Base-by-base conservation (phyloP, 2,113 vertebrate genomes). In the Myrmophylax atrothorax region DNA sequence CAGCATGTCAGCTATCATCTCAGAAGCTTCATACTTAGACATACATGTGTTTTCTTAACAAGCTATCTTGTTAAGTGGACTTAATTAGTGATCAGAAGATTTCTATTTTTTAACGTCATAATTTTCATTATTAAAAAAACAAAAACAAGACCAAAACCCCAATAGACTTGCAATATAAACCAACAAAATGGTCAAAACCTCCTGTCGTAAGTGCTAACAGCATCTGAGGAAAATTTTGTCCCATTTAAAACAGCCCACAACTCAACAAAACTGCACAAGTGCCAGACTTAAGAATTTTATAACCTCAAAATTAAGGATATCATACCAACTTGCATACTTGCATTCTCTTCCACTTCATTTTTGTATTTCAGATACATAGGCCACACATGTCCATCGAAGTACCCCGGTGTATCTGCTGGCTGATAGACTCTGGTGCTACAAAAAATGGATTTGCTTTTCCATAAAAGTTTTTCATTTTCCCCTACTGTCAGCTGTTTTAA, bases 341-440 rank as follows among this genome's bases (percentile, higher is more conserved):
- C 64, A 64, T 93, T 90, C 46, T 91, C 89, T 93, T 99, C 98
- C 96, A 99, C 96, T 96, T 98, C 98, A 72, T 66, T 92, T 76
- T 97, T 98, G 89, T 99, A 98, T 94, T 98, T 99, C 64, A 99
- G 94, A 95, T 99, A 99, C 99, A 99, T 99, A 73, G 99, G 99
- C 99, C 99, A 99, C 91, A 99, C 99, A 0, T 99, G 97, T 95
- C 98, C 98, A 40, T 99, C 99, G 73, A 99, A 99, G 91, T 99
- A 99, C 16, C 98, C 99, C 0, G 98, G 98, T n/a, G 98, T 96
- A 89, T 99, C 99, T 73, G 99, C 99, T 81, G 99, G 99, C 10
- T 95, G 88, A 93, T 99, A 99, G 26, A 98, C 93, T 84, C 99
- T 98, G 15, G 87, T 98, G 93, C 99, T 99, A 96, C 38, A 91